Base-by-base conservation (phyloP, 2,113 vertebrate genomes). In the Ia io region DNA sequence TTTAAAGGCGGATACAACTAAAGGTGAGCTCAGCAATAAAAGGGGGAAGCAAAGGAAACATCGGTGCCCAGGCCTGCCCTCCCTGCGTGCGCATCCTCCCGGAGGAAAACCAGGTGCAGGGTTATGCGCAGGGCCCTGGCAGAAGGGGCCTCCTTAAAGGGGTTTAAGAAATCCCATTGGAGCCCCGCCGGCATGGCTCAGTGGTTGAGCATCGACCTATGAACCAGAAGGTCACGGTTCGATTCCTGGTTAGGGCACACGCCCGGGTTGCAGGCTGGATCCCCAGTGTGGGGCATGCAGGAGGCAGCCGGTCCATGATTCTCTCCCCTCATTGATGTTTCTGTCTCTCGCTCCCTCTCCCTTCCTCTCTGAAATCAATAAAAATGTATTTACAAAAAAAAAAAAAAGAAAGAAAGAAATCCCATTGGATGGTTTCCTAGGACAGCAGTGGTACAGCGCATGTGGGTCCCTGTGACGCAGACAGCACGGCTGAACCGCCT, bases 1-100 rank as follows among this genome's bases (percentile, higher is more conserved):
- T 97, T 97, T 96, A 94, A 98, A 97, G 97, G 95, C 96, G 88
- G 95, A 96, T 95, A 94, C 95, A 95, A 93, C 90, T 88, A 78
- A 97, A 97, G 93, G 95, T 97, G 95, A 95, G 95, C 95, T 67
- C 53, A 32, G 94, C 87, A 90, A 82, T 90, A 90, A 92, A 96
- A 94, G 91, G 86, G 90, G 47, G 95, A 97, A 76, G 95, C 95
- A 49, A 76, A 95, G 97, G 94, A 98, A 98, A 96, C 70, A 96
- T 95, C 76, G 37, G 85, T 95, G 93, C 97, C 97, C 93, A 30
- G 51, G 96, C 96, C 89, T 97, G 95, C 96, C 97, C 96, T 97
- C 93, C 92, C 94, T 53, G 47, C 56, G 90, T 69, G 82, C 95
- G 96, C 97, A 97, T 96, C 96, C 92, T 73, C 95, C 92, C 83